Percentiles rank a stretch among this genome's conserved stretches.
Evolutionary conservation across 2,113 vertebrate genomes (phyloP).

Genomic region (Bufo gargarizans): DNA sequence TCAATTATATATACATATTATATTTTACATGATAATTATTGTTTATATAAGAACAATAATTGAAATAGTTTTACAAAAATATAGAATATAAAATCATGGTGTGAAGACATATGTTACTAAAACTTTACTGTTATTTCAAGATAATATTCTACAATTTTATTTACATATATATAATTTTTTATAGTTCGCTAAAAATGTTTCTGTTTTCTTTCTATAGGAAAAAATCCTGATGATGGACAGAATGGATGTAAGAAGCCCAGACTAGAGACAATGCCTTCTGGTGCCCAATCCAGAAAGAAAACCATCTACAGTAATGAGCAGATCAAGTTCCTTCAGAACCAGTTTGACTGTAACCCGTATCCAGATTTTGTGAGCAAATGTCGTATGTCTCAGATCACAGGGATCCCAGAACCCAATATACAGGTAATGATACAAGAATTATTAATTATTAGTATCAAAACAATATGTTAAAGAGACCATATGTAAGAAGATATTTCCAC

Average conservation of each 20-base stretch:
- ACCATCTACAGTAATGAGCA: constrained; percentile 28
- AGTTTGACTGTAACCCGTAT: constrained; percentile 30
- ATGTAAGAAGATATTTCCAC: neutral
- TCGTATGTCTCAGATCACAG: constrained; percentile 14
- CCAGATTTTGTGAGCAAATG: constrained; percentile 20
- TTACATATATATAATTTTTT: no score
- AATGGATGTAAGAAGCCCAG: constrained; percentile 1
- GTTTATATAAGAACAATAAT: no score
- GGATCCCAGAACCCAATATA: constrained; percentile 31
- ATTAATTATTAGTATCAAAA: neutral
- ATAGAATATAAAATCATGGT: no score
- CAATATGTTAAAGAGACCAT: neutral
- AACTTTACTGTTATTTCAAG: no score
- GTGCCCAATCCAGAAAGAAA: neutral
- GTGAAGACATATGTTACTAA: no score
- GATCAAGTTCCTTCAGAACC: constrained; percentile 5
- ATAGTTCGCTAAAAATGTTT: no score
- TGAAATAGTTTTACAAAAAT: no score
- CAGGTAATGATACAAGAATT: constrained; percentile 4
- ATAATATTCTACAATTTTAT: no score
- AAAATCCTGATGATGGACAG: neutral
- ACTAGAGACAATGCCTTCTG: no score
- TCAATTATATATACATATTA: no score
- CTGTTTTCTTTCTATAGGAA: neutral
- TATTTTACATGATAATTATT: no score